Conservation (phyloP, 1,140 invertebrate genomes). For the Drosophila bifasciata region DNA sequence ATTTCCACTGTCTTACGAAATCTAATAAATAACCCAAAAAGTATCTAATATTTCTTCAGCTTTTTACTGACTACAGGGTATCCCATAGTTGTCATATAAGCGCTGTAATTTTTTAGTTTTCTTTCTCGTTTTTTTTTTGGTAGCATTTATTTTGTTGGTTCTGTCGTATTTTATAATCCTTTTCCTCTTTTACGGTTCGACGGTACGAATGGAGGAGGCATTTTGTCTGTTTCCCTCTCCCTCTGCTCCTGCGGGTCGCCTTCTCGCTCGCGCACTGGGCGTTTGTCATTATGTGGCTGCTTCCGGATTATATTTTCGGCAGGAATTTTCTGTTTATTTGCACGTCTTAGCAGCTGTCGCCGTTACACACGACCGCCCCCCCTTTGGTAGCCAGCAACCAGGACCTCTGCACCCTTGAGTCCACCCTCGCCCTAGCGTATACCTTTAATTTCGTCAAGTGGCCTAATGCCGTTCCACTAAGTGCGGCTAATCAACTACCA, state of each 20-base stretch:
- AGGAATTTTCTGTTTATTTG: conserved; percentile 70
- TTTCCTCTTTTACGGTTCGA: conserved; percentile 33
- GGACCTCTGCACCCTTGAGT: background rate
- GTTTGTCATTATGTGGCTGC: conserved; percentile 78
- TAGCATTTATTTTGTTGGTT: no score
- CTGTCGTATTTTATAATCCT: conserved; percentile 52
- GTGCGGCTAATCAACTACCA: conserved; percentile 76
- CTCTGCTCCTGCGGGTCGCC: background rate
- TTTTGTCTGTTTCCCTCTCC: conserved; percentile 43
- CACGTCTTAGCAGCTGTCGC: conserved; percentile 77
- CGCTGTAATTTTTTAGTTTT: background rate
- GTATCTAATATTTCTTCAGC: no score
- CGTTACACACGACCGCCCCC: conserved; percentile 60
- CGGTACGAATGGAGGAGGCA: conserved; percentile 33
- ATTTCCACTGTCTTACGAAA: no score
- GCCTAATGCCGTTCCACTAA: conserved; percentile 80
- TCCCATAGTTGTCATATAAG: background rate
- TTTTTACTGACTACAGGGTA: background rate
- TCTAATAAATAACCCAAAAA: no score
- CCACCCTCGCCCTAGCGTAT: conserved; percentile 9
- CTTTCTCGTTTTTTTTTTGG: conserved; percentile 21
- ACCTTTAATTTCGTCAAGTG: conserved; percentile 78
- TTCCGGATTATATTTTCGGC: conserved; percentile 79
- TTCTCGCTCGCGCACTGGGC: conserved; percentile 21
- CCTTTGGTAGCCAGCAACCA: background rate